Conservation (phyloP, 2,797 vertebrate genomes). For the Megalops cyprinoides region DNA sequence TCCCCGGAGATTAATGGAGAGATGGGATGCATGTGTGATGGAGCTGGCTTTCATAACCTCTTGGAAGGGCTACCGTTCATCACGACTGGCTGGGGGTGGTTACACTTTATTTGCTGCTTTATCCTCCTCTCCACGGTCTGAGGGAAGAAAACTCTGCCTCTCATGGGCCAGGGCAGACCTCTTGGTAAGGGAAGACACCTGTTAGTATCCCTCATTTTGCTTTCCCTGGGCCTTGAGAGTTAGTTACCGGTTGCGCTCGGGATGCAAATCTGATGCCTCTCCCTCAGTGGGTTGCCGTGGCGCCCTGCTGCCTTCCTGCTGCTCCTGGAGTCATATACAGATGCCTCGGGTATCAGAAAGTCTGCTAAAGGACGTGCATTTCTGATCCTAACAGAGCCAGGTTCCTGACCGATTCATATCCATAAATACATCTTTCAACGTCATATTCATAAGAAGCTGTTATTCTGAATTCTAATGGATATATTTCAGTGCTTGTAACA, state of each 20-base stretch:
- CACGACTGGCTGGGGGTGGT: background rate
- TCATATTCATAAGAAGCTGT: background rate
- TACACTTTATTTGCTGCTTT: no score
- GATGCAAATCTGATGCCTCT: background rate
- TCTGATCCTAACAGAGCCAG: no score
- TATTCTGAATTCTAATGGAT: background rate
- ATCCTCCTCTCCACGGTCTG: no score
- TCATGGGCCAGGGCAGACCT: no score
- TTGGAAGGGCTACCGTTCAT: background rate
- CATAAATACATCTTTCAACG: no score
- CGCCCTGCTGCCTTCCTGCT: background rate
- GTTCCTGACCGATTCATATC: no score
- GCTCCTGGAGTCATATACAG: background rate
- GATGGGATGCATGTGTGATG: background rate
- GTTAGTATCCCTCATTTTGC: background rate
- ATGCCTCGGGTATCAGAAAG: background rate
- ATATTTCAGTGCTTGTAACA: background rate
- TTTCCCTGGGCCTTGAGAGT: background rate
- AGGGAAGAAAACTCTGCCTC: no score
- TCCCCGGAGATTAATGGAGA: conserved; percentile 5
- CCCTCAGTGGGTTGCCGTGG: background rate
- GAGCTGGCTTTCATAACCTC: background rate
- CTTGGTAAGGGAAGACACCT: background rate
- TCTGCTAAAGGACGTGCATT: background rate
- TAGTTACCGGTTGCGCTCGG: background rate